Conservation (phyloP, 2,113 vertebrate species). For the Corythoichthys intestinalis region DNA sequence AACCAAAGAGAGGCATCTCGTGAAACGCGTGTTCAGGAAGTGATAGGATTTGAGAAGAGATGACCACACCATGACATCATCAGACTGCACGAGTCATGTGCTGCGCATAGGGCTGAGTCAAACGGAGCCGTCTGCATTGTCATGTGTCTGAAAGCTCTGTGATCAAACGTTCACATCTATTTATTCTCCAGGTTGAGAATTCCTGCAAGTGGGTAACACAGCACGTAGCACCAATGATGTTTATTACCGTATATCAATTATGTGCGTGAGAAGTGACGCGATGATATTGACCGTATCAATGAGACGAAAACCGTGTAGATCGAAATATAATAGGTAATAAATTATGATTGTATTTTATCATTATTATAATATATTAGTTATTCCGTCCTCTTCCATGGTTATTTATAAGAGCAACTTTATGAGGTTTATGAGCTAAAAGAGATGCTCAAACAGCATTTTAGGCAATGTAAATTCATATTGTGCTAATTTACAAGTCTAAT, state of each 20-base stretch:
- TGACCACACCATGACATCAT: conserved; percentile 42
- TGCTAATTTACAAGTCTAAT: no score
- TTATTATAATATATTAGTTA: not conserved
- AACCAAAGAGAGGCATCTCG: not conserved
- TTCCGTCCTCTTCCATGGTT: not conserved
- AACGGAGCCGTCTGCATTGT: conserved; percentile 17
- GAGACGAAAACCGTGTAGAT: not conserved
- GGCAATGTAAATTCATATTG: no score
- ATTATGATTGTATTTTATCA: no score
- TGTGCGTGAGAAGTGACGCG: not conserved
- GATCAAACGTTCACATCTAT: not conserved
- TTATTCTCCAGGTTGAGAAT: not conserved
- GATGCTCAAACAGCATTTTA: no score
- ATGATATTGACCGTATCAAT: not conserved
- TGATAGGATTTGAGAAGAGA: conserved; percentile 28
- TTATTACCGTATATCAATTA: not conserved
- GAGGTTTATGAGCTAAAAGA: not conserved
- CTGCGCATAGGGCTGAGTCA: conserved; percentile 33
- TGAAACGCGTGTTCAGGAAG: not conserved
- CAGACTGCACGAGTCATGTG: conserved; percentile 25
- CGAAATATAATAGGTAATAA: no score
- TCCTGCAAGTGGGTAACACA: not conserved
- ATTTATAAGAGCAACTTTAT: not conserved
- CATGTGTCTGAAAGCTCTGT: not conserved
- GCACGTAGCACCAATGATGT: not conserved